Evolutionary conservation across 1,140 invertebrate genomes (phyloP), one percentile per base, ranked within the genome.

Genomic region (Cardiocondyla obscurior): DNA sequence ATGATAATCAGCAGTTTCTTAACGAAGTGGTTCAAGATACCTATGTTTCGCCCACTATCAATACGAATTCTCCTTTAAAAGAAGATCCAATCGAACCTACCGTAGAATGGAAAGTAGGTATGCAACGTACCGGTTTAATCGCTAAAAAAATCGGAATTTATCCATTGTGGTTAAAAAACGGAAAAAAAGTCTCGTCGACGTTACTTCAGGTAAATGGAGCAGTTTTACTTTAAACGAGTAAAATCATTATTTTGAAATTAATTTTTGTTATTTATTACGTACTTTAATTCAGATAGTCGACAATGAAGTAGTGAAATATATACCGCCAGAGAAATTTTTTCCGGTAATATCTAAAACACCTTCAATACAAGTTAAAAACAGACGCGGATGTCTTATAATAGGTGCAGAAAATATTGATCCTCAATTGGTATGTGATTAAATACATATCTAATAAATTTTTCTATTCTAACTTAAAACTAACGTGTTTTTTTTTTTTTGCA

Each of bases 231-330:
- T 39, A n/a, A 8, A n/a, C 25, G 67, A 77, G 64, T 7, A 58
- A 28, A n/a, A 19, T 25, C 7, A 7, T 0, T 70, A 44, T 33
- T 3, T 25, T 62, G n/a, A n/a, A n/a, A n/a, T 51, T 58, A 16
- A 58, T 46, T 16, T 33, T 42, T 22, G n/a, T 28, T 10, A 58
- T 22, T 53, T 83, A 10, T 64, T 19, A 0, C 67, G 16, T 55
- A 5, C 28, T 28, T 89, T 57, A 88, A 94, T 94, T 57, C 90
- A 98, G 97, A 95, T 99, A 19, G 94, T 97, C 30, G 99, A 99
- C 92, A 99, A 99, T 94, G 98, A 99, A 95, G 98, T 99, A 3
- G 96, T 99, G 58, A 97, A 97, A 90, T 99, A 99, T 93, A 97
- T 96, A 81, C 96, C 98, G 19, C 98, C 98, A 14, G 97, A 98